Base-by-base conservation (phyloP, 2,797 vertebrate species). In the Lates japonicus region DNA sequence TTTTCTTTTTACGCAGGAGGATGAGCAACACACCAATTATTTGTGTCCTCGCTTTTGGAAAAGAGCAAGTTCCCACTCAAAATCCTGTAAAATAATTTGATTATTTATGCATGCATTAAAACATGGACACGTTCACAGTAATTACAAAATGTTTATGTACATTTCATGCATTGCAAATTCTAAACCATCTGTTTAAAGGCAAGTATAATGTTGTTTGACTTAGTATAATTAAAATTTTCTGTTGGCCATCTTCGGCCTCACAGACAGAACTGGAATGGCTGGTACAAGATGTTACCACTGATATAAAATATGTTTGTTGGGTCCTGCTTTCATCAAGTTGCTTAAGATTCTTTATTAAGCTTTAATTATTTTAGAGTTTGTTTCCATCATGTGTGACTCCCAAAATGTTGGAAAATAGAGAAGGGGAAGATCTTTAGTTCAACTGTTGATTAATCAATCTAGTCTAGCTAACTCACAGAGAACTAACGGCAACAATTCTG, bases 101-200 rank as follows among this genome's bases (percentile, higher is more conserved):
- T 81, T 88, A 74, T 78, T 80, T 85, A 81, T 78, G 66, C 76
- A 39, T 33, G 76, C 70, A 41, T 55, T 70, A 78, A 85, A 87
- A 78, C 66, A 76, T 46, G 71, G 57, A 57, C 44, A 2, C 14
- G 14, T 73, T 71, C 55, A 20, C 61, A 59, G 78, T 76, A 73
- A 85, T 88, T 88, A 83, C 70, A 81, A 73, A 29, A 79, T 71
- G 74, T 82, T 78, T 82, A 65, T 88, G 81, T 90, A 54, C 65
- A 73, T 88, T 87, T 85, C 67, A 86, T 85, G 78, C 82, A 83
- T 78, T 85, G 67, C 80, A 83, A 81, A 87, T 83, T 84, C 61
- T 41, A 16, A 88, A 79, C 78, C 85, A 81, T 85, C 76, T 78
- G 80, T 83, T 78, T 74, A n/a, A n/a, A n/a, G n/a, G n/a, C n/a